Evolutionary conservation across 37 sponge, comb jelly and placozoan species (phyloP).

Genomic region (Halichondria panicea): DNA sequence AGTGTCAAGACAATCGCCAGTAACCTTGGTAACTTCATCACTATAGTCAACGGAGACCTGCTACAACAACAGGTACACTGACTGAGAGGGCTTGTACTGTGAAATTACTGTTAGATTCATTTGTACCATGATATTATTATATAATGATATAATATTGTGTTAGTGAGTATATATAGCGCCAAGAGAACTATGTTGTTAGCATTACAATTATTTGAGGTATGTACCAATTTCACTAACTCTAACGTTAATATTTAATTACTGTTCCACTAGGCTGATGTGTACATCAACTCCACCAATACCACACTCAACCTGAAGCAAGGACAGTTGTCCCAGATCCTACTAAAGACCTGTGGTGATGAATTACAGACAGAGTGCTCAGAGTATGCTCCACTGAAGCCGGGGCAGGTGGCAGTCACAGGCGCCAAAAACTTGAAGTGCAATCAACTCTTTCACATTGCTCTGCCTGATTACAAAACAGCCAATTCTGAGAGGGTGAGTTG

Average conservation of each 20-base stretch:
- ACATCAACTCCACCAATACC: slow-evolving; percentile 34
- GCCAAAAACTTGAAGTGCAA: slow-evolving; percentile 32
- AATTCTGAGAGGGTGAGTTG: slow-evolving; percentile 24
- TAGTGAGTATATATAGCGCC: no score
- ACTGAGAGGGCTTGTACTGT: no score
- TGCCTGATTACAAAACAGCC: slow-evolving; percentile 8
- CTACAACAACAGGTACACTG: slow-evolving; percentile 28
- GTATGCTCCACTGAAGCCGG: slow-evolving; percentile 30
- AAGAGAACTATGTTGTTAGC: no score
- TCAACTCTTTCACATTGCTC: slow-evolving; percentile 14
- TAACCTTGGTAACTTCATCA: slow-evolving; percentile 2
- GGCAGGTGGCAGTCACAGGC: slow-evolving; percentile 22
- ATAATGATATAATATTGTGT: no score
- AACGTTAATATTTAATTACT: no score
- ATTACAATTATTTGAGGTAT: no score
- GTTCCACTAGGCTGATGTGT: slow-evolving; percentile 57
- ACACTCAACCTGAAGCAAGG: slow-evolving; percentile 25
- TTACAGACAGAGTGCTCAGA: slow-evolving; percentile 24
- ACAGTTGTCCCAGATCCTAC: not conserved
- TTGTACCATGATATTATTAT: no score
- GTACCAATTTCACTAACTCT: not conserved
- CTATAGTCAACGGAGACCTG: slow-evolving; percentile 15
- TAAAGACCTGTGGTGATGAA: slow-evolving; percentile 18
- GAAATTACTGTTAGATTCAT: no score
- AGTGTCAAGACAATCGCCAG: not conserved